Conservation (phyloP, 1,140 invertebrate species). For the Eulimnadia texana region DNA sequence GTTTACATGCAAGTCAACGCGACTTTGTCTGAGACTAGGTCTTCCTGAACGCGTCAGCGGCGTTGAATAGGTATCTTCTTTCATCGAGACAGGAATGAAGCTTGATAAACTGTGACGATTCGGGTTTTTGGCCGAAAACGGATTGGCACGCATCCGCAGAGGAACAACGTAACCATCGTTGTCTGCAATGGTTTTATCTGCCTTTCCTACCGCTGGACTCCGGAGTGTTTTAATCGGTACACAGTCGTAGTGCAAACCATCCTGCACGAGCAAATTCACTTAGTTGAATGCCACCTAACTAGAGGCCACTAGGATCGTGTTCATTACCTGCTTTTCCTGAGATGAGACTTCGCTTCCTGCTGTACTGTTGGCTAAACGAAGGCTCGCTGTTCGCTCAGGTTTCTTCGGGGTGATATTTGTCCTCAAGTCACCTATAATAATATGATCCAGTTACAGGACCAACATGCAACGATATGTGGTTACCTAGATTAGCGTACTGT, state of each 20-base stretch:
- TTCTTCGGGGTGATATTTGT: conserved; percentile 57
- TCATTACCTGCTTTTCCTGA: too few species aligned
- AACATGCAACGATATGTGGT: too few species aligned
- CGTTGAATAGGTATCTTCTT: not conserved
- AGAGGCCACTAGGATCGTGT: too few species aligned
- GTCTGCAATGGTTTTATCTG: not conserved
- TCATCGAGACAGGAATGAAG: conserved; percentile 1
- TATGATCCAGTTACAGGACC: too few species aligned
- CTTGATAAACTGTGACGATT: conserved; percentile 13
- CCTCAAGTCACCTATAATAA: conserved; percentile 56
- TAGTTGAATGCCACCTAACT: too few species aligned
- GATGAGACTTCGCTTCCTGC: too few species aligned
- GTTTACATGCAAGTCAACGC: conserved; percentile 61
- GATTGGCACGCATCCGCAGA: conserved; percentile 1
- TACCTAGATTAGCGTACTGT: conserved; percentile 27
- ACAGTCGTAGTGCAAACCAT: conserved; percentile 1
- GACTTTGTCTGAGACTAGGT: conserved; percentile 43
- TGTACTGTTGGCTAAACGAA: conserved; percentile 23
- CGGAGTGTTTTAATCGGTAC: not conserved
- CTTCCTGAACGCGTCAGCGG: not conserved
- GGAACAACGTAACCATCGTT: conserved; percentile 14
- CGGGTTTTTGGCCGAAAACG: not conserved
- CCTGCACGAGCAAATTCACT: not conserved
- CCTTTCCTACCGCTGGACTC: not conserved
- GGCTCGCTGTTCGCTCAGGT: conserved; percentile 63